Evolutionary conservation across 2,888 invertebrate genomes (phyloP).

Genomic region (Campoletis raptor): DNA sequence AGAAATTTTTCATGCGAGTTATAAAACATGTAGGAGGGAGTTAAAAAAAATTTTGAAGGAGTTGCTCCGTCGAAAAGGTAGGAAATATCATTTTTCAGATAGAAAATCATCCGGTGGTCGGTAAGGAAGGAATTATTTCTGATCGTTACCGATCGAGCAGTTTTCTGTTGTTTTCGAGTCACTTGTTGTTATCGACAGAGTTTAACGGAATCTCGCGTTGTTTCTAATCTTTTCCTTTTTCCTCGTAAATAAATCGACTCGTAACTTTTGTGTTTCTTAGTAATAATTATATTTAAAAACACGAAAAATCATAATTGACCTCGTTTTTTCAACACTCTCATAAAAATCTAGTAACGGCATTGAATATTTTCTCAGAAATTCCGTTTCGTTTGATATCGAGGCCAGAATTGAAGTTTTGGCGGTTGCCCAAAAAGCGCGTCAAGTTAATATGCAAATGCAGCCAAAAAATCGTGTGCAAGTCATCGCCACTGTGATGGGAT

Average conservation of each 20-base stretch:
- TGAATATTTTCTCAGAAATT: conserved; percentile 10
- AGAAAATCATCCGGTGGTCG: not conserved
- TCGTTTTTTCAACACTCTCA: no score
- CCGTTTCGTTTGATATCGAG: conserved; percentile 1
- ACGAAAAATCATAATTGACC: no score
- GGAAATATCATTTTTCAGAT: not conserved
- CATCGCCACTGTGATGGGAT: conserved; percentile 4
- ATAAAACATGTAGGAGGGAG: not conserved
- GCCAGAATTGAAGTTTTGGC: conserved; percentile 52
- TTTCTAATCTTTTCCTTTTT: not conserved
- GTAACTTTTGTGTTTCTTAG: not conserved
- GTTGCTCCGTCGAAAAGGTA: conserved; percentile 3
- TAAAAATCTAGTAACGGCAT: not conserved
- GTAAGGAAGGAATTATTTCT: not conserved
- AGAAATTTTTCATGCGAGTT: not conserved
- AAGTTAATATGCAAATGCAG: conserved; percentile 28
- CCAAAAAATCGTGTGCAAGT: conserved; percentile 21
- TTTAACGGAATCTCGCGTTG: not conserved
- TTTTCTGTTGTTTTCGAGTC: not conserved
- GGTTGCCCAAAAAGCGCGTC: conserved; percentile 23
- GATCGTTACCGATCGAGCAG: not conserved
- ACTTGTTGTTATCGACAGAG: conserved; percentile 3
- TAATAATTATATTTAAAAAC: not conserved
- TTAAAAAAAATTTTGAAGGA: not conserved
- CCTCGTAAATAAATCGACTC: not conserved